Evolutionary conservation across 2,888 invertebrate genomes (phyloP).

Genomic region (Coelopa pilipes): DNA sequence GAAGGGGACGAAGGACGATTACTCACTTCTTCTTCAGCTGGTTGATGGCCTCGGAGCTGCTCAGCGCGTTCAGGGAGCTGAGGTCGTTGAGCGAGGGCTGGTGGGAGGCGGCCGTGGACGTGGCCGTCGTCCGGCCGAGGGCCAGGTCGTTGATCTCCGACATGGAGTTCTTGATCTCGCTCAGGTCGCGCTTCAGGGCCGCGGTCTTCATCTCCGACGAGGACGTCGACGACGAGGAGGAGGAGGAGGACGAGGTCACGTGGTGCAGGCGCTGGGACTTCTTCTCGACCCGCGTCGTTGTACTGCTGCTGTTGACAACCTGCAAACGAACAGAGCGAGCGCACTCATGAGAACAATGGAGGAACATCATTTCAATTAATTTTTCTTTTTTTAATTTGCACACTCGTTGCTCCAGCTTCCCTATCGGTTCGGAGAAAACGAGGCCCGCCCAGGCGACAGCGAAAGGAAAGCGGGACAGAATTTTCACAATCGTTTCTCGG

Average conservation of each 20-base stretch:
- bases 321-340: constrained; percentile 42
- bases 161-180: constrained; percentile 78
- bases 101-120: constrained; percentile 43
- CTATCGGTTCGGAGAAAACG: no score
- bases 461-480: no score
- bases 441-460: no score
- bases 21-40: constrained; percentile 61
- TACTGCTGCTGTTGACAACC: constrained; percentile 67
- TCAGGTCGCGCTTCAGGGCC: constrained; percentile 83
- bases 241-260: constrained; percentile 59
- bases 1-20: background rate
- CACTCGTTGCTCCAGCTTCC: no score
- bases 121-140: constrained; percentile 52
- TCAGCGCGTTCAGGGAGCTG: constrained; percentile 55
- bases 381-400: background rate
- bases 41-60: constrained; percentile 59
- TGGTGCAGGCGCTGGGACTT: constrained; percentile 65
- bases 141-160: constrained; percentile 85
- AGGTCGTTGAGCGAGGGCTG: constrained; percentile 62
- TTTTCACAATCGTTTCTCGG: no score
- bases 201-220: constrained; percentile 83
- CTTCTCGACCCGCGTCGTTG: constrained; percentile 66
- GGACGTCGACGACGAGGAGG: constrained; percentile 68
- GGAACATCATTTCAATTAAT: background rate
- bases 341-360: background rate